phyloP scores from a whole-genome alignment of 2,797 vertebrate species.

The Diglossa cyanea region DNA sequence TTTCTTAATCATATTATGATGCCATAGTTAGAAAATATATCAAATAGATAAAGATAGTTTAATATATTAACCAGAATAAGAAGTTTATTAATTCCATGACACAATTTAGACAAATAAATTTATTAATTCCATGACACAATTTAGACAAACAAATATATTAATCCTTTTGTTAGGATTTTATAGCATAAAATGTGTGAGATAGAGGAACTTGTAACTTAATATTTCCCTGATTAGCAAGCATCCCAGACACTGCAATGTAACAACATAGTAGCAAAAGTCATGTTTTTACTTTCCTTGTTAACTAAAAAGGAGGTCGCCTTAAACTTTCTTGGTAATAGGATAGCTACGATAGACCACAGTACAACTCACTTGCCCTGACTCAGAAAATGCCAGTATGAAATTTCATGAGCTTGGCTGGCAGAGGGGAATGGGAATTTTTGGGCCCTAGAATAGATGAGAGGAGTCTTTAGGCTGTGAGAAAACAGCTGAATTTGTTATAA shows the following conservation, averaged over 20 bases:
- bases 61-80: not conserved
- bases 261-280: not conserved
- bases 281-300: not conserved
- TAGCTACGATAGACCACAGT: not conserved
- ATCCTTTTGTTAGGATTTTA: not conserved
- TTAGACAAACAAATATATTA: not conserved
- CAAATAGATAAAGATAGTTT: not conserved
- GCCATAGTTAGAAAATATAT: not conserved
- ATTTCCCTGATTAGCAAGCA: not conserved
- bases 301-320: not conserved
- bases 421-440: not conserved
- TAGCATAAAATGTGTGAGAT: not conserved
- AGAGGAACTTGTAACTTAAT: not conserved
- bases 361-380: not conserved
- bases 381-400: not conserved
- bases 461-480: not conserved
- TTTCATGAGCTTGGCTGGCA: not conserved
- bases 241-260: not conserved
- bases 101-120: not conserved
- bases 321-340: not conserved
- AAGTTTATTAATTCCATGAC: not conserved
- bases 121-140: not conserved
- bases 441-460: not conserved
- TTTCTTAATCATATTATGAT: not conserved
- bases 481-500: not conserved